phyloP scores from a whole-genome alignment of 2,888 invertebrate species.

The Stenichneumon culpator region DNA sequence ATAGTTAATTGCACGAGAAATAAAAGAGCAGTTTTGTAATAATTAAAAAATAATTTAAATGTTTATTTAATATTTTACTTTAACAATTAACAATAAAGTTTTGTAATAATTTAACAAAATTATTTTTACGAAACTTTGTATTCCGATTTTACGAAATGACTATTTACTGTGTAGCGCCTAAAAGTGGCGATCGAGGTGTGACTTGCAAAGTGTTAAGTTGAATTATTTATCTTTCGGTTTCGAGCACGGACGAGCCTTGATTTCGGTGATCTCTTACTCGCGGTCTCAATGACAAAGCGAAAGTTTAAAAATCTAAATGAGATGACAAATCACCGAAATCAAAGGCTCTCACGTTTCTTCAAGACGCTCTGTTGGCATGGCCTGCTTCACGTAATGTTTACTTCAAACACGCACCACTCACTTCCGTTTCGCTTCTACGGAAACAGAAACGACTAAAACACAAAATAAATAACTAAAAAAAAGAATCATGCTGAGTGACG shows the following conservation, averaged over 20 bases:
- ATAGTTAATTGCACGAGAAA: too few species aligned
- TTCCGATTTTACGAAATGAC: too few species aligned
- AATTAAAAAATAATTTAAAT: too few species aligned
- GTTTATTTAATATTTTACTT: too few species aligned
- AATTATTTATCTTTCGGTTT: conserved; percentile 54
- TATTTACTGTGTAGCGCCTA: too few species aligned
- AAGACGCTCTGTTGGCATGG: conserved; percentile 81
- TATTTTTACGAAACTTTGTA: too few species aligned
- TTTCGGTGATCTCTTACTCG: conserved; percentile 41
- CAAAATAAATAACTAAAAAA: not conserved
- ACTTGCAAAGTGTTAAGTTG: not conserved
- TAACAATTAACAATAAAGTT: too few species aligned
- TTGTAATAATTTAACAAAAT: too few species aligned
- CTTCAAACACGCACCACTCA: conserved; percentile 78
- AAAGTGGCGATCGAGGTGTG: too few species aligned
- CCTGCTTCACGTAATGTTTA: conserved; percentile 78
- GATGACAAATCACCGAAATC: conserved; percentile 60
- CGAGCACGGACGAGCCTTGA: conserved; percentile 60
- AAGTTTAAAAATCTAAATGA: not conserved
- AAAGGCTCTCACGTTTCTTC: conserved; percentile 64
- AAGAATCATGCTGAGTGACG: conserved; percentile 34
- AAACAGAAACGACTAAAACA: conserved; percentile 8
- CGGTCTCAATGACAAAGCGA: not conserved
- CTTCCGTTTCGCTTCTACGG: conserved; percentile 67
- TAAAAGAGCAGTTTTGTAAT: too few species aligned